Evolutionary conservation across 1,140 invertebrate species (phyloP).

Genomic region (Solenopsis fugax): DNA sequence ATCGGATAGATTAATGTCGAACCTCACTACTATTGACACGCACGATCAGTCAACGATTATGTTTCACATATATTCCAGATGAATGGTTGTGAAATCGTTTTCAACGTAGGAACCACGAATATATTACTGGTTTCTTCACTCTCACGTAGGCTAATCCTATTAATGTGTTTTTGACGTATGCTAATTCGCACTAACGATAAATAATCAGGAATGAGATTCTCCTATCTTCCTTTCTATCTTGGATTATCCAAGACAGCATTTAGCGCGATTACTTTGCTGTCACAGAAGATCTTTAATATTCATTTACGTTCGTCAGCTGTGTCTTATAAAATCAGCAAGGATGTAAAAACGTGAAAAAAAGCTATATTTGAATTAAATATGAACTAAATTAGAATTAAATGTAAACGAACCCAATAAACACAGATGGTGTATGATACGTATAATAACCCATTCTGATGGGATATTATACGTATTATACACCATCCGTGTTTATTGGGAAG

Average conservation of each 20-base stretch:
- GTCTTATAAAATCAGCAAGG: neutral
- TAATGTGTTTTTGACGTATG: constrained; percentile 44
- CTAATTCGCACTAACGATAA: constrained; percentile 16
- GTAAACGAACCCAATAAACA: too few species aligned
- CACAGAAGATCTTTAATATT: constrained; percentile 30
- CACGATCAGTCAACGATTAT: constrained; percentile 1
- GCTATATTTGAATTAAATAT: neutral
- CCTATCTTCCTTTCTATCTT: neutral
- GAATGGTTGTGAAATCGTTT: neutral
- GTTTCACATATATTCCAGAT: neutral
- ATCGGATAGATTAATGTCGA: neutral
- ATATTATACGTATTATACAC: too few species aligned
- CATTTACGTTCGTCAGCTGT: constrained; percentile 10
- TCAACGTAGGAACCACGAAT: neutral
- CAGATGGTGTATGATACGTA: too few species aligned
- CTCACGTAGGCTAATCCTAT: neutral
- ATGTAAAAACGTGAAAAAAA: neutral
- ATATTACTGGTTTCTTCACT: constrained; percentile 17
- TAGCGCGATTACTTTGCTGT: neutral
- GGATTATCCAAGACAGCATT: neutral
- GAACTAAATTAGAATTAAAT: constrained; percentile 9
- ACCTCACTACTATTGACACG: neutral
- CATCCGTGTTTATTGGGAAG: too few species aligned
- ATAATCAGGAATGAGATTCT: neutral
- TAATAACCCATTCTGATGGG: too few species aligned